phyloP scores from a whole-genome alignment of 2,797 vertebrate species.

The Yasuhikotakia modesta region DNA sequence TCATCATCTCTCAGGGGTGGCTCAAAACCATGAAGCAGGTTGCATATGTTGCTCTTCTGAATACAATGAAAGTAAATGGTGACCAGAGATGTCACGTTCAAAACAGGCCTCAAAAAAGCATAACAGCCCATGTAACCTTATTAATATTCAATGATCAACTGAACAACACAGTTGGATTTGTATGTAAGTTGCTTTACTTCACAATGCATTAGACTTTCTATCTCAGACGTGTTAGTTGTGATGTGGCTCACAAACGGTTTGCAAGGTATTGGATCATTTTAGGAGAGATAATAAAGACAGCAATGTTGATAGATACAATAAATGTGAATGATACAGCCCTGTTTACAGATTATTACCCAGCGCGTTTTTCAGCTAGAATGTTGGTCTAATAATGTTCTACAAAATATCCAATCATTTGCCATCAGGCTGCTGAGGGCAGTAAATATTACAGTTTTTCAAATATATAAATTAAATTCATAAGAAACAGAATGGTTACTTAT shows the following conservation, averaged over 20 bases:
- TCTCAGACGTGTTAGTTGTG: not conserved
- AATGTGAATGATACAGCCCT: not conserved
- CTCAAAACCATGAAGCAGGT: not conserved
- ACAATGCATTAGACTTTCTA: not conserved
- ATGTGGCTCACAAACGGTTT: not conserved
- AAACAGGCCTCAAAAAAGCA: not conserved
- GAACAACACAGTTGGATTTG: not conserved
- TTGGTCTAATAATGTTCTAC: not conserved
- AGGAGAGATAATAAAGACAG: not conserved
- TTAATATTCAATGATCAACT: not conserved
- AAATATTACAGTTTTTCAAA: not conserved
- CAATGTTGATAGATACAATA: slow-evolving; percentile 4
- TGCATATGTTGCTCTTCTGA: not conserved
- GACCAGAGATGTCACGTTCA: not conserved
- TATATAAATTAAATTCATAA: not conserved
- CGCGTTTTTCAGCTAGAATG: not conserved
- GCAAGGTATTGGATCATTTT: not conserved
- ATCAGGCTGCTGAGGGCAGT: not conserved
- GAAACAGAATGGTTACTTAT: not conserved
- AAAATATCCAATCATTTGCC: slow-evolving; percentile 1
- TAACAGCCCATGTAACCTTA: not conserved
- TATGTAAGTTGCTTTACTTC: not conserved
- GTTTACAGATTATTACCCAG: slow-evolving; percentile 12
- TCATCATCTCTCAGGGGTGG: slow-evolving; percentile 8
- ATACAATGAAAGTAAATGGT: not conserved